phyloP scores from a whole-genome alignment of 2,797 vertebrate species.

The Propithecus deckenii region DNA sequence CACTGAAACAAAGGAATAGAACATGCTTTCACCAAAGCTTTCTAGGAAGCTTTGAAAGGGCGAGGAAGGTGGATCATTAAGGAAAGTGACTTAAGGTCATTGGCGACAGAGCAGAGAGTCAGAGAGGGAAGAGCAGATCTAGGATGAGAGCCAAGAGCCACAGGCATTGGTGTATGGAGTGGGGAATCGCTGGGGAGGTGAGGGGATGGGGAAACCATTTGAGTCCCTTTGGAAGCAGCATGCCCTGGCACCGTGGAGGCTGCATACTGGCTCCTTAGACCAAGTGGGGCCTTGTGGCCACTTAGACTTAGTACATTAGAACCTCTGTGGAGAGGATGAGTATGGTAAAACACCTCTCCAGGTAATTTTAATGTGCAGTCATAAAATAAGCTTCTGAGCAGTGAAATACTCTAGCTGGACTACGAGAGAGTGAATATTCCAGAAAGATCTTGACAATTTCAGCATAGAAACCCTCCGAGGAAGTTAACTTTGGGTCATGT shows the following conservation, averaged over 20 bases:
- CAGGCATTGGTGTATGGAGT: background rate
- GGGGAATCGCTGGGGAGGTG: background rate
- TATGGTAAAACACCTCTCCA: background rate
- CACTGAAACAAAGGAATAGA: background rate
- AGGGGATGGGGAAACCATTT: background rate
- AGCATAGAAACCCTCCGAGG: background rate
- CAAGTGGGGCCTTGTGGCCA: background rate
- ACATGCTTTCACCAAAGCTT: background rate
- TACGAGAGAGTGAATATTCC: background rate
- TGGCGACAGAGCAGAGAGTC: background rate
- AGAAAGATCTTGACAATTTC: background rate
- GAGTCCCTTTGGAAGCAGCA: background rate
- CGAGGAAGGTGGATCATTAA: background rate
- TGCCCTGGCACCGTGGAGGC: background rate
- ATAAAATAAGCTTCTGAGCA: constrained; percentile 17
- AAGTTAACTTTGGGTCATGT: background rate
- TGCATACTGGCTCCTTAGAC: background rate
- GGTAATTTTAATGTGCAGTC: background rate
- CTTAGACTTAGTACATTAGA: background rate
- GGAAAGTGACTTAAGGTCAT: constrained; percentile 4
- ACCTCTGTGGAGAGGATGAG: background rate
- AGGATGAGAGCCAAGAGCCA: background rate
- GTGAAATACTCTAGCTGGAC: background rate
- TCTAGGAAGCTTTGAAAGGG: background rate
- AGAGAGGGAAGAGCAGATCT: background rate